phyloP scores from a whole-genome alignment of 2,113 vertebrate species.

The Nothoprocta perdicaria region DNA sequence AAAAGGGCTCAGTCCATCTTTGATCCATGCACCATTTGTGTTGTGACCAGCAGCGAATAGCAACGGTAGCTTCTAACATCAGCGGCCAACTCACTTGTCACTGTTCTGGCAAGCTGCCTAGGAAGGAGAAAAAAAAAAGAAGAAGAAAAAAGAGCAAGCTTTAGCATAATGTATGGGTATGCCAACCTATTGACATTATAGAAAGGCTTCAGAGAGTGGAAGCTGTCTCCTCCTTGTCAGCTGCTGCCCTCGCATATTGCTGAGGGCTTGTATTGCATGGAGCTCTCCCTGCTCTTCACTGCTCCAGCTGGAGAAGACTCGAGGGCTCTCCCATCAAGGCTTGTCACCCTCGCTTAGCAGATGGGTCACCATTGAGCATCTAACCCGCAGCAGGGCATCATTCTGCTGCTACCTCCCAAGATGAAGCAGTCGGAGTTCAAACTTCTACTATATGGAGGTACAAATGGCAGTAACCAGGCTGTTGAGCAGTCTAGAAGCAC shows the following conservation, averaged over 20 bases:
- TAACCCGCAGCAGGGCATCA: neutral
- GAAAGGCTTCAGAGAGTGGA: neutral
- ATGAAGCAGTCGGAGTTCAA: neutral
- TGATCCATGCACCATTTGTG: neutral
- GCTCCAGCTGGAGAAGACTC: neutral
- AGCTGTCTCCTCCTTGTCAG: neutral
- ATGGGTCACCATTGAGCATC: rapidly evolving
- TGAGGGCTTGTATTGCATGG: neutral
- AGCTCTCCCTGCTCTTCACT: neutral
- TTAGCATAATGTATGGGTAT: neutral
- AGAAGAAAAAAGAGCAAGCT: neutral
- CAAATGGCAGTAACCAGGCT: neutral
- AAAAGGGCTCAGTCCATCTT: neutral
- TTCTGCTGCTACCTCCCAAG: neutral
- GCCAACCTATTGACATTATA: neutral
- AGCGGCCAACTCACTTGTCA: neutral
- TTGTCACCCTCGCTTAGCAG: neutral
- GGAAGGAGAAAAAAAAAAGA: neutral
- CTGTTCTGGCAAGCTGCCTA: neutral
- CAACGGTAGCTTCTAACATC: neutral
- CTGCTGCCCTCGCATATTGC: rapidly evolving
- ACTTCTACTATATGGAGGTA: neutral
- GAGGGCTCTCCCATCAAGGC: neutral
- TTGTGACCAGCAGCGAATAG: neutral
- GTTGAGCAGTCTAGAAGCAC: neutral